phyloP scores from a whole-genome alignment of 2,888 invertebrate genomes.

The Ectropis crepuscularia region DNA sequence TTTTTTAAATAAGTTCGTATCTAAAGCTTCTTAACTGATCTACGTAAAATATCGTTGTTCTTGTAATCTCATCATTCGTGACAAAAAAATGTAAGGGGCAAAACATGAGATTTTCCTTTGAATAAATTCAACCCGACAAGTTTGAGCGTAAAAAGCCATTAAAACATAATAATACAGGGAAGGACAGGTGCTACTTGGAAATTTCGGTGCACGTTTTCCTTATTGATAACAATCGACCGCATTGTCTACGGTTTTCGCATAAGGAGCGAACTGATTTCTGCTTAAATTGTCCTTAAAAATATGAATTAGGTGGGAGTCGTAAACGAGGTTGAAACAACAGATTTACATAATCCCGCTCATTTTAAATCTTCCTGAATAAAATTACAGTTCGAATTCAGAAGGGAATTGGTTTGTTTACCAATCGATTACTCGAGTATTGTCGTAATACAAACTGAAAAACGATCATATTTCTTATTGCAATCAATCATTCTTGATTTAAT shows the following conservation, averaged over 20 bases:
- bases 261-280: constrained; percentile 17
- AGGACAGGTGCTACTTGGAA: constrained; percentile 1
- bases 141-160: too few relatives aligned
- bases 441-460: too few relatives aligned
- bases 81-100: too few relatives aligned
- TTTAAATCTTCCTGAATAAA: constrained; percentile 17
- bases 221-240: constrained; percentile 21
- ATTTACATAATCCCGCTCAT: constrained; percentile 11
- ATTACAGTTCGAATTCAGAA: constrained; percentile 6
- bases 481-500: too few relatives aligned
- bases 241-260: constrained; percentile 21
- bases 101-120: too few relatives aligned
- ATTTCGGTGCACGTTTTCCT: constrained; percentile 9
- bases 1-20: too few relatives aligned
- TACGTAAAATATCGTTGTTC: too few relatives aligned
- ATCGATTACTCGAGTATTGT: too few relatives aligned
- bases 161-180: neutral
- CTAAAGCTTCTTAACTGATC: too few relatives aligned
- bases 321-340: constrained; percentile 8
- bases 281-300: constrained; percentile 10
- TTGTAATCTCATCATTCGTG: too few relatives aligned
- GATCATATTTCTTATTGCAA: too few relatives aligned
- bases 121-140: too few relatives aligned
- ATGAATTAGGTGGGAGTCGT: constrained; percentile 1
- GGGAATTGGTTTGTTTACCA: constrained; percentile 10